Evolutionary conservation across 2,888 invertebrate genomes (phyloP).

Genomic region (Drosophila formosana): DNA sequence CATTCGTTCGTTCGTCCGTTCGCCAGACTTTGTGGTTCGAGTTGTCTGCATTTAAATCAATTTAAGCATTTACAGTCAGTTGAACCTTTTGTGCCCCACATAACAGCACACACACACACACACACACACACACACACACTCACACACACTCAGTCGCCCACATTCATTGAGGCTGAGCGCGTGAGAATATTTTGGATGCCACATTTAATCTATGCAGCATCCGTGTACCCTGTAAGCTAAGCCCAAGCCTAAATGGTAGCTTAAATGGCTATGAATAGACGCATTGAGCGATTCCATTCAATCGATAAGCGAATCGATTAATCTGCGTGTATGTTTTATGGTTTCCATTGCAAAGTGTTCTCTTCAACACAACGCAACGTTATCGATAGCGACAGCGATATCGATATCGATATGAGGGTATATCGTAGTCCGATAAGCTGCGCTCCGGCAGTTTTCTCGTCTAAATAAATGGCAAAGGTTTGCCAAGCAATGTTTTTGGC

Average conservation of each 20-base stretch:
- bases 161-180: constrained; percentile 11
- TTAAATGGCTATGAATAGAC: constrained; percentile 6
- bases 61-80: constrained; percentile 79
- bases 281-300: not conserved
- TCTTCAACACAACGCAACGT: not conserved
- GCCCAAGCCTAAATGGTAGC: constrained; percentile 14
- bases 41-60: constrained; percentile 75
- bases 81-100: constrained; percentile 70
- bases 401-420: not conserved
- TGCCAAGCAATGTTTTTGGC: too few relatives aligned
- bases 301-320: constrained; percentile 5
- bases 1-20: constrained; percentile 31
- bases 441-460: too few relatives aligned
- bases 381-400: not conserved
- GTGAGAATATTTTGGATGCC: constrained; percentile 20
- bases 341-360: too few relatives aligned
- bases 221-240: constrained; percentile 17
- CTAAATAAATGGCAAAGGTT: too few relatives aligned
- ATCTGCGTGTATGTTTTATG: too few relatives aligned
- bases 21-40: constrained; percentile 58
- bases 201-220: constrained; percentile 10
- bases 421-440: not conserved
- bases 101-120: constrained; percentile 18
- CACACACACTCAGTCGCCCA: constrained; percentile 3
- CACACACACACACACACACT: not conserved